Percentiles rank a stretch among this genome's conserved stretches.
These are phyloP conservation scores for Opisthograptis luteolata DNA, from an alignment of 2,888 invertebrate genomes.

Conservation along the genomic window DNA sequence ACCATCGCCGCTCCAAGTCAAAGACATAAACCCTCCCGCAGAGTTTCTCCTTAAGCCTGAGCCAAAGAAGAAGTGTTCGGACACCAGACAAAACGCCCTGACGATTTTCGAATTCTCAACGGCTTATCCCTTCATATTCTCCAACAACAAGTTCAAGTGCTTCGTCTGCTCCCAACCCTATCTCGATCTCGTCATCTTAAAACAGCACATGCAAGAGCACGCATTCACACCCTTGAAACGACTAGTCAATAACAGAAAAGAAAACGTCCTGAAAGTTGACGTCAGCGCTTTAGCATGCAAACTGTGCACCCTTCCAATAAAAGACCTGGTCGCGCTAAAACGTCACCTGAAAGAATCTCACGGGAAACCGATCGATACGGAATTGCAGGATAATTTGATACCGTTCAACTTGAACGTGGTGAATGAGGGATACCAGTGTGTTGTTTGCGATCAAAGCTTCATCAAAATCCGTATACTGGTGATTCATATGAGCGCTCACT, in stretches of 20 bases:
- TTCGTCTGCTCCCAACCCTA: slow-evolving; percentile 74
- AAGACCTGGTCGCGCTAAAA: slow-evolving; percentile 60
- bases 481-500: slow-evolving; percentile 79
- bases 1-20: slow-evolving; percentile 32
- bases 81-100: slow-evolving; percentile 68
- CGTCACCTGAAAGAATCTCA: slow-evolving; percentile 66
- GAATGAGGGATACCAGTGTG: slow-evolving; percentile 65
- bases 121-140: slow-evolving; percentile 74
- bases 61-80: slow-evolving; percentile 49
- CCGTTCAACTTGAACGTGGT: slow-evolving; percentile 66
- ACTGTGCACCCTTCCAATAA: slow-evolving; percentile 55
- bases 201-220: slow-evolving; percentile 69
- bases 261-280: slow-evolving; percentile 74
- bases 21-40: slow-evolving; percentile 27
- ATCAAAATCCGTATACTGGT: slow-evolving; percentile 74
- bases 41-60: slow-evolving; percentile 37
- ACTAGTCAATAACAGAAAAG: slow-evolving; percentile 69
- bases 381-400: slow-evolving; percentile 74
- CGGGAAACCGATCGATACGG: slow-evolving; percentile 63
- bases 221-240: slow-evolving; percentile 66
- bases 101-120: slow-evolving; percentile 73
- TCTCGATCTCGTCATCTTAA: slow-evolving; percentile 61
- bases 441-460: slow-evolving; percentile 67
- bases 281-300: slow-evolving; percentile 68
- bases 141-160: slow-evolving; percentile 77